Conservation (phyloP, 1,140 invertebrate genomes). For the Frieseomelitta varia region DNA sequence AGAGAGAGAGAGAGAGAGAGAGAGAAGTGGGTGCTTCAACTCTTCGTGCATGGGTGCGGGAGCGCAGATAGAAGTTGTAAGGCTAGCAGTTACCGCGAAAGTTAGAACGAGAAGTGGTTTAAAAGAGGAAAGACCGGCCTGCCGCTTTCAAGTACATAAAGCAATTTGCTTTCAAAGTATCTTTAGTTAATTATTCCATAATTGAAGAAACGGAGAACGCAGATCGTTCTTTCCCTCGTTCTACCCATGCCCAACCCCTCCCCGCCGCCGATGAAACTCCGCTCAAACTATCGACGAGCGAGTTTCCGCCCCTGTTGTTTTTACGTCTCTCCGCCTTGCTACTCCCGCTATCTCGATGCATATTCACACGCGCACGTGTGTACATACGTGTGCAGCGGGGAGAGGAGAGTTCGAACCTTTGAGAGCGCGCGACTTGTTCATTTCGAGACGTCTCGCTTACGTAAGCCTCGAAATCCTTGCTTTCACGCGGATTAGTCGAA, state of each 20-base stretch:
- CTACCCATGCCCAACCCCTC: too few species aligned
- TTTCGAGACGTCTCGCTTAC: constrained; percentile 51
- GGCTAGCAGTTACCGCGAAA: constrained; percentile 28
- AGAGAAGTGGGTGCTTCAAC: constrained; percentile 39
- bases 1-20: constrained; percentile 15
- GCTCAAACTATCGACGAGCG: constrained; percentile 4
- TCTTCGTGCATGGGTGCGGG: constrained; percentile 6
- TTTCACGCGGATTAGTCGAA: constrained; percentile 66
- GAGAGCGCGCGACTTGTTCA: constrained; percentile 42
- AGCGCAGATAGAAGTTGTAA: constrained; percentile 42
- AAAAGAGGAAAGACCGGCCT: constrained; percentile 42
- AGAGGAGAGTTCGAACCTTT: neutral
- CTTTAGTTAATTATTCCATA: constrained; percentile 64
- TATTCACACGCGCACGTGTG: neutral
- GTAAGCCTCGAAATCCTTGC: constrained; percentile 67
- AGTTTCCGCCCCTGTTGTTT: neutral
- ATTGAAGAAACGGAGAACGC: constrained; percentile 55
- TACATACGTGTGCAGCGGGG: too few species aligned
- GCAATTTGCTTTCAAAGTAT: constrained; percentile 48
- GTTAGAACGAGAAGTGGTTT: constrained; percentile 27
- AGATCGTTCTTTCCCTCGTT: neutral
- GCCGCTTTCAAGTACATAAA: constrained; percentile 48
- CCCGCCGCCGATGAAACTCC: neutral
- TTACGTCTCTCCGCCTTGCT: neutral
- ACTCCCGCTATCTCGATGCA: neutral